Percentiles rank a stretch among this genome's conserved stretches.
Conservation (phyloP, 1,140 invertebrate species). For the Lasioglossum albipes region DNA sequence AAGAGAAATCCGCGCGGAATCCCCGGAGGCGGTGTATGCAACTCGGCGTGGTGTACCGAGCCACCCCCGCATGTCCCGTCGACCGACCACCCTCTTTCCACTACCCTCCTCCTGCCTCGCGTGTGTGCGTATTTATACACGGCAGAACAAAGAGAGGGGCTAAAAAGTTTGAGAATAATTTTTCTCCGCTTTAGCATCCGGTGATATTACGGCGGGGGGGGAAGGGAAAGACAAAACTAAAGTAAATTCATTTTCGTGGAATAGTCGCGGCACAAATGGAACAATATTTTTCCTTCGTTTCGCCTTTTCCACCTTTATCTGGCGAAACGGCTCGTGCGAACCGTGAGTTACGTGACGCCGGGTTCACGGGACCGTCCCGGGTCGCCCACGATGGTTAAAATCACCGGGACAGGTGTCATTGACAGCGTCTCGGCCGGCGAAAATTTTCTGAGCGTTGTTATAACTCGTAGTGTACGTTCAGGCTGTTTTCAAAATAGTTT, state of each 20-base stretch:
- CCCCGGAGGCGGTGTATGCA: neutral
- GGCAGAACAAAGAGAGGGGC: neutral
- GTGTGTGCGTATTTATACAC: conserved; percentile 2
- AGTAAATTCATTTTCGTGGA: conserved; percentile 41
- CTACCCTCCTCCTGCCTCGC: too few relatives aligned
- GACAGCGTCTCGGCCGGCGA: neutral
- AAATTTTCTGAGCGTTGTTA: too few relatives aligned
- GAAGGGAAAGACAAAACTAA: conserved; percentile 21
- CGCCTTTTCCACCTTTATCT: neutral
- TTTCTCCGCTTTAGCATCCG: conserved; percentile 44
- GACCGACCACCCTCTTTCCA: too few relatives aligned
- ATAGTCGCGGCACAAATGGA: conserved; percentile 37
- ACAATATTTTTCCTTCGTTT: conserved; percentile 40
- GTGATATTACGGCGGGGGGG: conserved; percentile 28
- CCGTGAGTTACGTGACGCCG: conserved; percentile 34
- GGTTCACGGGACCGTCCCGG: neutral
- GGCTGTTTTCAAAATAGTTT: too few relatives aligned
- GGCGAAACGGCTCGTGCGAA: conserved; percentile 23
- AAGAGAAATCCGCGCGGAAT: conserved; percentile 35
- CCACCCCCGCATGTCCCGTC: too few relatives aligned
- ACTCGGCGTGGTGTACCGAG: neutral
- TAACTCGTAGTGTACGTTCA: too few relatives aligned
- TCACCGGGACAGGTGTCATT: neutral
- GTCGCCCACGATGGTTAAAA: too few relatives aligned
- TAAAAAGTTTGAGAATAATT: conserved; percentile 39